Conservation (phyloP, 2,113 vertebrate species). For the Aramus guarauna region DNA sequence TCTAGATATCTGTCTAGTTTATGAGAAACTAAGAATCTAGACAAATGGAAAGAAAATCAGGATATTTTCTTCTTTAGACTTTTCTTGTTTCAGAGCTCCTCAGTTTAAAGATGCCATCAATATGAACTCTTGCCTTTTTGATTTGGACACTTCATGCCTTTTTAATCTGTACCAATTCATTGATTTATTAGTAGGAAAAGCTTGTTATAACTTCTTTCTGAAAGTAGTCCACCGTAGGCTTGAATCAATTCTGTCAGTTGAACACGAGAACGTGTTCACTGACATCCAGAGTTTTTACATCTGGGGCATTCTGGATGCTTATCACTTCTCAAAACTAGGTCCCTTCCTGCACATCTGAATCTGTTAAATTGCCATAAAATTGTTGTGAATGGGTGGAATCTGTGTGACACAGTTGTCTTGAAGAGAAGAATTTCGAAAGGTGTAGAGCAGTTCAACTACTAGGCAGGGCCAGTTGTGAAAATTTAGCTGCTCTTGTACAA, state of each 20-base stretch:
- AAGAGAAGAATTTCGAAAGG: not conserved
- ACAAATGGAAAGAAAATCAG: not conserved
- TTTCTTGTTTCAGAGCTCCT: not conserved
- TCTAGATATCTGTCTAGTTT: not conserved
- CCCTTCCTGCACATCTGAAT: not conserved
- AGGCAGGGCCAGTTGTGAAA: not conserved
- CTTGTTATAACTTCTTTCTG: not conserved
- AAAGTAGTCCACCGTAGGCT: not conserved
- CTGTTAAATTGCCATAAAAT: not conserved
- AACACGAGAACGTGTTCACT: accelerated
- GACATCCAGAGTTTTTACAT: not conserved
- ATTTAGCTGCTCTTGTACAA: not conserved
- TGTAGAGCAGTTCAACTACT: not conserved
- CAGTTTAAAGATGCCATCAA: not conserved
- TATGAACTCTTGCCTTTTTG: not conserved
- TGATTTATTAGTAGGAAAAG: not conserved
- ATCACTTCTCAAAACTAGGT: not conserved
- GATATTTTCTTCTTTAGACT: not conserved
- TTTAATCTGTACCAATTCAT: not conserved
- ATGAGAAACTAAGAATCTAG: not conserved
- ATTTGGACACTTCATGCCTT: not conserved
- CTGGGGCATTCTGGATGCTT: not conserved
- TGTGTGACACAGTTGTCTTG: not conserved
- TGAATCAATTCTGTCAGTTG: not conserved
- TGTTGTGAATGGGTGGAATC: not conserved